These are phyloP conservation scores for Myodes glareolus DNA, from an alignment of 2,113 vertebrate genomes.

Conservation along the genomic window DNA sequence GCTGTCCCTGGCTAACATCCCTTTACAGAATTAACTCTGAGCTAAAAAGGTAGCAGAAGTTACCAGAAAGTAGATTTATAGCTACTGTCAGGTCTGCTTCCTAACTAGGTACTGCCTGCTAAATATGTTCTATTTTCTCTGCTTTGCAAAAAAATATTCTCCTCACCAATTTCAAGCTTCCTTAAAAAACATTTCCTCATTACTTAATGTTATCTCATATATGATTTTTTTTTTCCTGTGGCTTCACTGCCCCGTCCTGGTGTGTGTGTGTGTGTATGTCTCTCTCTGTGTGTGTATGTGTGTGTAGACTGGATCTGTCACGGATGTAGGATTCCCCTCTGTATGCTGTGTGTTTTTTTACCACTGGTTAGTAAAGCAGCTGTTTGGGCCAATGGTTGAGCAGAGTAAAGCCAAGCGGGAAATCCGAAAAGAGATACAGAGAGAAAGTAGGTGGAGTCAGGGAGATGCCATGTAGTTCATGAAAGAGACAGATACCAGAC, in stretches of 20 bases:
- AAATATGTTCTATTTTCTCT: not conserved
- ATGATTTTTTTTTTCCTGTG: not conserved
- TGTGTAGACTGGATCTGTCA: not conserved
- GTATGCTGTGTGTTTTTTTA: no score
- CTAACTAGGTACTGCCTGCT: not conserved
- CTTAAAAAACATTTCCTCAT: not conserved
- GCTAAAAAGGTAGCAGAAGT: not conserved
- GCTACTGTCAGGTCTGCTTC: not conserved
- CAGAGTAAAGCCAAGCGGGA: no score
- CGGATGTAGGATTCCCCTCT: no score
- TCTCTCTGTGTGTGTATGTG: not conserved
- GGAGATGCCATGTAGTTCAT: no score
- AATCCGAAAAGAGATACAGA: no score
- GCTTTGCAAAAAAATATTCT: conserved; percentile 27
- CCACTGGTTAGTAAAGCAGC: no score
- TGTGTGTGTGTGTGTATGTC: not conserved
- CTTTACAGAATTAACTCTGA: not conserved
- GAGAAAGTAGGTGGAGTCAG: no score
- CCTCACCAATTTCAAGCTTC: not conserved
- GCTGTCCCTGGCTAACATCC: not conserved
- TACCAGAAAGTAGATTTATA: conserved; percentile 6
- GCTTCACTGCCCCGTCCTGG: not conserved
- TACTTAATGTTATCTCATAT: not conserved
- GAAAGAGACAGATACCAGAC: no score
- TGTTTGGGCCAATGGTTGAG: no score